phyloP scores from a whole-genome alignment of 2,888 invertebrate genomes.

The Morinoia aosen region DNA sequence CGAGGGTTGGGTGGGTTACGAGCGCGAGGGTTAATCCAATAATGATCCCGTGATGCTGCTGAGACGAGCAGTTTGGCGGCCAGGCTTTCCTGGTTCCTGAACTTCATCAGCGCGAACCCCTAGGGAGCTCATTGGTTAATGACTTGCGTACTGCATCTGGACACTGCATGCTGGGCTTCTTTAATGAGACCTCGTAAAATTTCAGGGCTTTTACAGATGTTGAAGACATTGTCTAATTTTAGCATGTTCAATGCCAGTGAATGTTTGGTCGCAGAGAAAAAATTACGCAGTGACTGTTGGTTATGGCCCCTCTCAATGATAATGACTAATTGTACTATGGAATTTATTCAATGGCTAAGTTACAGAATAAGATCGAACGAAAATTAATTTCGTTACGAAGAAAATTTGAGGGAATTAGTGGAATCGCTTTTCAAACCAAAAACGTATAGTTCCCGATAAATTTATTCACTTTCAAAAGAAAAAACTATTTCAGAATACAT shows the following conservation, averaged over 20 bases:
- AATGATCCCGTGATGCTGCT: constrained; percentile 26
- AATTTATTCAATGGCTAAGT: no score
- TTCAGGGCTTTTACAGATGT: background rate
- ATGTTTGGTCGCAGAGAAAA: no score
- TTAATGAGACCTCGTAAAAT: background rate
- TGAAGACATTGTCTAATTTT: no score
- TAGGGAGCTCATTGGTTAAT: background rate
- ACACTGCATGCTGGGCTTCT: background rate
- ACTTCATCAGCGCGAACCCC: background rate
- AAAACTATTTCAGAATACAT: background rate
- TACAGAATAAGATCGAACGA: no score
- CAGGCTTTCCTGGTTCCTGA: background rate
- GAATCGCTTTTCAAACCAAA: no score
- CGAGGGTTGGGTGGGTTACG: background rate
- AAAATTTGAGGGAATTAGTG: no score
- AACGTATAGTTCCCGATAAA: background rate
- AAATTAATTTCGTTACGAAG: no score
- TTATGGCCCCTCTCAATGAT: no score
- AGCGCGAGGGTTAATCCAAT: constrained; percentile 29
- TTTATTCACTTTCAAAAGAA: background rate
- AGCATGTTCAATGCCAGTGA: no score
- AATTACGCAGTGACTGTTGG: no score
- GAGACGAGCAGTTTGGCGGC: constrained; percentile 15
- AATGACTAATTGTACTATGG: no score
- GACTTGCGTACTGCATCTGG: background rate